Base-by-base conservation (phyloP, 2,797 vertebrate genomes). In the Chromobotia macracanthus region DNA sequence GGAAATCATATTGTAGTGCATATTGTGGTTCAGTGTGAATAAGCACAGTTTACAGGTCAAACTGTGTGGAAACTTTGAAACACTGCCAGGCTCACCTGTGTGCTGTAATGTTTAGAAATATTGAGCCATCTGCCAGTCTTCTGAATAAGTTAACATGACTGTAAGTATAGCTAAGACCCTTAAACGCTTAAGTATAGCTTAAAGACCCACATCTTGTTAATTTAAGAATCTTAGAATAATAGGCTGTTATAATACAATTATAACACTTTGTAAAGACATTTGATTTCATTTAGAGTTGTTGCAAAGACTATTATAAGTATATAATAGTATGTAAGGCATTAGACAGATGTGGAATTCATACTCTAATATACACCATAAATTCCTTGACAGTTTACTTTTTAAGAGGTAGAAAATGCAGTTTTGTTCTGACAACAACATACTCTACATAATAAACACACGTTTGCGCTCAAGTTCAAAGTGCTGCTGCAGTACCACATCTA, bases 371-470 rank as follows among this genome's bases (percentile, higher is more conserved):
- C 78, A 88, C 74, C 79, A 83, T 83, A 85, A 90, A 85, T 70
- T 67, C 68, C 70, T 80, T 75, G 18, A 88, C 85, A 85, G 85
- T 84, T 89, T 89, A 9, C 80, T n/a, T 88, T 90, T 89, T 88
- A 86, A 85, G 93, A 94, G 93, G 93, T 94, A 94, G 94, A 91
- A 86, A 88, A 91, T 88, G 82, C 88, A 56, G 86, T 85, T 73
- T 86, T 84, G 80, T 90, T 86, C 84, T 89, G 78, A 92, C 65
- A 80, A 73, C 72, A 84, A 81, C 76, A 80, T 82, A 77, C 70
- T 50, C 51, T 48, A 65, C 77, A 82, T 23, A 5, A 70, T 56
- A 50, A 25, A 15, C 72, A 83, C 9, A 41, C 38, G 38, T 10
- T 41, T 41, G 38, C 7, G 38, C 38, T 41, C 1, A 7, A 38